These are phyloP conservation scores for Neolamprologus falcicula DNA, from an alignment of 2,113 vertebrate genomes.

Conservation along the genomic window DNA sequence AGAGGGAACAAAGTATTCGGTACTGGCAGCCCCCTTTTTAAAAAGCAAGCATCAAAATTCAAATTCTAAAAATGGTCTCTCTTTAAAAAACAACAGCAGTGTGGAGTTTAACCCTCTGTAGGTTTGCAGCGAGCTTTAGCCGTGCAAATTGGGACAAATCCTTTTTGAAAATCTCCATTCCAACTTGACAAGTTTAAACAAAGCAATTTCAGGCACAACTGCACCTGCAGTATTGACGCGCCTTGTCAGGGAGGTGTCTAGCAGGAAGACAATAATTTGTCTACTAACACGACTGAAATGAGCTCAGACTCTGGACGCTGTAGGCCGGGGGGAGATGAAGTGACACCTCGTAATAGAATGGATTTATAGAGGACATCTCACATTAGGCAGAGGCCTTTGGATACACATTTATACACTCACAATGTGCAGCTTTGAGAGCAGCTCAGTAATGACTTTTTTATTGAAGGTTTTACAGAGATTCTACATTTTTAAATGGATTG, in stretches of 20 bases:
- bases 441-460: not conserved
- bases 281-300: constrained; percentile 61
- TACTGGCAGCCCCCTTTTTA: not conserved
- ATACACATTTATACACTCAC: not conserved
- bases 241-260: constrained; percentile 35
- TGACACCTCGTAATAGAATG: not conserved
- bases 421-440: not conserved
- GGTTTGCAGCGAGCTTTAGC: not conserved
- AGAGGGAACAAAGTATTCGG: not conserved
- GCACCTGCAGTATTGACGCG: constrained; percentile 62
- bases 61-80: not conserved
- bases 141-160: constrained; percentile 42
- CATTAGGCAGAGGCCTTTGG: not conserved
- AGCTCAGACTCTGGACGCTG: constrained; percentile 36
- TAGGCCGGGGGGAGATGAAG: not conserved
- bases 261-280: constrained; percentile 75
- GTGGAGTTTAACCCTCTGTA: not conserved
- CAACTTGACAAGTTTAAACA: constrained; percentile 72
- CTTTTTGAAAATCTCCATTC: constrained; percentile 56
- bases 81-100: not conserved
- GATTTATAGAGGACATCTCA: not conserved
- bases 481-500: not conserved
- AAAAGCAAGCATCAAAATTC: not conserved
- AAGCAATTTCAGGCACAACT: constrained; percentile 68
- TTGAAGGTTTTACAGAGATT: not conserved